Percentiles rank a stretch among this genome's conserved stretches.
These are phyloP conservation scores for Drosophila bocki DNA, from an alignment of 1,140 invertebrate genomes.

Conservation along the genomic window DNA sequence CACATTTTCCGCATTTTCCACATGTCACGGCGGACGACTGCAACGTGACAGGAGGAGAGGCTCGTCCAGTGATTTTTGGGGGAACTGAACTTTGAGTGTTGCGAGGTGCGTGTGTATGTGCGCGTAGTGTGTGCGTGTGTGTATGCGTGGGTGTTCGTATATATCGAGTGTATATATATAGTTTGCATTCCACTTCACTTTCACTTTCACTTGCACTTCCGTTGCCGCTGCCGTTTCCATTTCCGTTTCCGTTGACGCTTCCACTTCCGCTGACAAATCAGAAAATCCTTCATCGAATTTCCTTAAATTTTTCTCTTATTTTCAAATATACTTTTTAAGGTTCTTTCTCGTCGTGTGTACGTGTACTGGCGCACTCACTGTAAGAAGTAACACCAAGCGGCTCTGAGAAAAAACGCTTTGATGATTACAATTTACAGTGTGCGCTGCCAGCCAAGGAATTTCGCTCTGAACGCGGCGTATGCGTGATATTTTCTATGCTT, in stretches of 20 bases:
- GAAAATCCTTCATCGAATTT: conserved; percentile 12
- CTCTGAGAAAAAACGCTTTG: conserved; percentile 66
- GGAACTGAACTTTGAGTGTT: neutral
- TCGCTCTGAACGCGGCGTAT: conserved; percentile 51
- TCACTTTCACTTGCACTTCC: conserved; percentile 56
- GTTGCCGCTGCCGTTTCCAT: conserved; percentile 21
- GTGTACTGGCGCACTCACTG: conserved; percentile 76
- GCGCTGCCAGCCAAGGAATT: conserved; percentile 48
- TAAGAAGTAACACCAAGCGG: conserved; percentile 85
- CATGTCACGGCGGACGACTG: conserved; percentile 35
- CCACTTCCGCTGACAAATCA: conserved; percentile 33
- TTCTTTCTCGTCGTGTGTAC: conserved; percentile 19
- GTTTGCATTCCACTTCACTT: conserved; percentile 59
- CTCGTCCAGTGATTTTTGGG: conserved; percentile 29
- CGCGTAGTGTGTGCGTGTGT: conserved; percentile 9
- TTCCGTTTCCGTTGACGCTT: conserved; percentile 21
- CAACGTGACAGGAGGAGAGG: conserved; percentile 31
- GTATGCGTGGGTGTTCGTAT: conserved; percentile 26
- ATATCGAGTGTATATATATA: conserved; percentile 17
- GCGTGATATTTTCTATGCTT: conserved; percentile 34
- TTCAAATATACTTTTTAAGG: neutral
- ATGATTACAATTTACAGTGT: conserved; percentile 83
- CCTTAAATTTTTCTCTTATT: neutral
- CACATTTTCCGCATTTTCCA: conserved; percentile 32
- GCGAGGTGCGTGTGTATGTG: conserved; percentile 21